These are phyloP conservation scores for Emydocephalus ijimae DNA, from an alignment of 2,113 vertebrate species.

Conservation along the genomic window DNA sequence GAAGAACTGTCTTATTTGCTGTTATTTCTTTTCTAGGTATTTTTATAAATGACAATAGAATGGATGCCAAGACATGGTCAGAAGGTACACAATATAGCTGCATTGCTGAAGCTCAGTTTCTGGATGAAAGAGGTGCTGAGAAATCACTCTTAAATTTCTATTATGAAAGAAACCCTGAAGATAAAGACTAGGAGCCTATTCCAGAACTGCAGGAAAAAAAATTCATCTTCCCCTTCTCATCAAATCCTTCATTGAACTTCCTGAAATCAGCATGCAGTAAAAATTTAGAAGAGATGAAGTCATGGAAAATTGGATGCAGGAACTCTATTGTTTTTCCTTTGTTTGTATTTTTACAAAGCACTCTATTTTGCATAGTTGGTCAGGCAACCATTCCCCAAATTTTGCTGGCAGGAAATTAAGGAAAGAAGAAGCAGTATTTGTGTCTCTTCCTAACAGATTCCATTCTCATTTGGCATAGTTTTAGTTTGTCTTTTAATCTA, in stretches of 20 bases:
- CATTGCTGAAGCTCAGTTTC: background rate
- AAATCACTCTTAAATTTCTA: background rate
- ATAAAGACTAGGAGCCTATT: too few relatives aligned
- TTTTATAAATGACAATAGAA: background rate
- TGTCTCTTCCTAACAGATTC: background rate
- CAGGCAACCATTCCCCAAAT: background rate
- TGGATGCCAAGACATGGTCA: background rate
- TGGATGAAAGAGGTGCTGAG: background rate
- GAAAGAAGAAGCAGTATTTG: background rate
- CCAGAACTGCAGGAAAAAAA: background rate
- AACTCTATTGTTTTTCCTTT: background rate
- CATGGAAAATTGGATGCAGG: background rate
- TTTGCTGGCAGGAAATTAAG: background rate
- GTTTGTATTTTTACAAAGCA: background rate
- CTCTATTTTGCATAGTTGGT: background rate
- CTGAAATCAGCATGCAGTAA: background rate
- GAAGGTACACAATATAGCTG: background rate
- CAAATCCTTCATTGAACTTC: background rate
- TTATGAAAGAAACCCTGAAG: background rate
- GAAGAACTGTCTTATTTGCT: background rate
- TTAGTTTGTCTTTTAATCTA: background rate
- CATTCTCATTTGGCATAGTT: background rate
- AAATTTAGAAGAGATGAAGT: background rate
- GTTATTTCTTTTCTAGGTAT: background rate
- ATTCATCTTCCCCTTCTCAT: too few relatives aligned